Base-by-base conservation (phyloP, 2,113 vertebrate species). In the Anser brachyrhynchus region DNA sequence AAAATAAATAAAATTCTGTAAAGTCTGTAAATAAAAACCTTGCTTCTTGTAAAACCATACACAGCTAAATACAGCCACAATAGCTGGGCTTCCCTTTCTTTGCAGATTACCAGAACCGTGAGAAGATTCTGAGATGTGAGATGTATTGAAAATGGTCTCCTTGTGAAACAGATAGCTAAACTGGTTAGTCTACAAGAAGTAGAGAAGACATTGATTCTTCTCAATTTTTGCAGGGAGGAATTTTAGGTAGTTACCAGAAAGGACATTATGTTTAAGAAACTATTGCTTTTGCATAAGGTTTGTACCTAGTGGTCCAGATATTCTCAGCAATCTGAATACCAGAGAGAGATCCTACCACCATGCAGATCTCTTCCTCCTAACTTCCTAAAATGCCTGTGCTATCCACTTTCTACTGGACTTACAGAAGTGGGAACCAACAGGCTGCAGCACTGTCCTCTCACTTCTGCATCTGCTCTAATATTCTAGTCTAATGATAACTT, bases 191-290 rank as follows among this genome's bases (percentile, higher is more conserved):
- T 44, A 78, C 43, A 3, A 87, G 19, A 61, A 20, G 10, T 6
- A 55, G 26, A 49, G 26, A 49, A 76, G 8, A 72, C 7, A 33
- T 4, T 22, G 31, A 35, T 41, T 43, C 18, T 70, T 85, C 19
- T 37, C 39, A 79, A 13, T 39, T 86, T 80, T 62, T 65, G 1
- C 18, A 29, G 14, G 11, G 5, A 55, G 3, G 79, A 73, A 86
- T 13, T 85, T 62, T 49, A 75, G 9, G 10, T 14, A 29, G 10
- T 52, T 61, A 43, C 22, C 22, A 55, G 64, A 67, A 69, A 46
- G 21, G 15, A 49, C 0, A 2, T 3, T 17, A 3, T 6, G 1
- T 35, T 7, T 28, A 71, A 81, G n/a, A 62, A 93, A 43, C 7
- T 6, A 3, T 5, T 26, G 11, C 6, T 79, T 75, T 79, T 79